Evolutionary conservation across 2,888 invertebrate genomes (phyloP).

Genomic region (Frankliniella intonsa): DNA sequence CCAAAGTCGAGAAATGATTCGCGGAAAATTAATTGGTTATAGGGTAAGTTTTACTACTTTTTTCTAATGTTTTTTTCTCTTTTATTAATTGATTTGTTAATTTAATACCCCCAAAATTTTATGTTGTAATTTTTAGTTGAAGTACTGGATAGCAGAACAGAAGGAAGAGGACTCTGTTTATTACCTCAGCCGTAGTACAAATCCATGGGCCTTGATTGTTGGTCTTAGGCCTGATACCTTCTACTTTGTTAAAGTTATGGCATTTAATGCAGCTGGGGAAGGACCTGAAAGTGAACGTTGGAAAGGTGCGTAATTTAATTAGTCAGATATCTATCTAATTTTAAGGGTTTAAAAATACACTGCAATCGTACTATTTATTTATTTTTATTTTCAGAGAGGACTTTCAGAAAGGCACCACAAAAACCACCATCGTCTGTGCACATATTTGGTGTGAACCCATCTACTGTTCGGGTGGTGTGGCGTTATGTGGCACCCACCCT

Average conservation of each 20-base stretch:
- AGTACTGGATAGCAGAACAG: conserved; percentile 79
- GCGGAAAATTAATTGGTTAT: conserved; percentile 88
- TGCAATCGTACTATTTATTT: neutral
- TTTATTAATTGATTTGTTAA: conserved; percentile 32
- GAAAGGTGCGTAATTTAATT: conserved; percentile 50
- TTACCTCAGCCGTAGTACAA: conserved; percentile 76
- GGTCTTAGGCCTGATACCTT: conserved; percentile 89
- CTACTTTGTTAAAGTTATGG: conserved; percentile 92
- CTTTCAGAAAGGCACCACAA: conserved; percentile 86
- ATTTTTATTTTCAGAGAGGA: conserved; percentile 59
- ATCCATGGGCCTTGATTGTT: conserved; percentile 84
- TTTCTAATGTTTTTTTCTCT: conserved; percentile 28
- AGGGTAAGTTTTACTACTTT: conserved; percentile 53
- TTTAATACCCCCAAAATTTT: conserved; percentile 18
- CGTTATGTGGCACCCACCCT: conserved; percentile 85
- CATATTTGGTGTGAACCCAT: conserved; percentile 76
- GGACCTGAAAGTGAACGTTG: conserved; percentile 91
- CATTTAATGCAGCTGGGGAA: conserved; percentile 92
- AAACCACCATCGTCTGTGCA: conserved; percentile 91
- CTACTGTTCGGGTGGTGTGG: conserved; percentile 85
- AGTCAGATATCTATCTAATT: conserved; percentile 30
- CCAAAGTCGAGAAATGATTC: conserved; percentile 73
- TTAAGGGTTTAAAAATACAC: neutral
- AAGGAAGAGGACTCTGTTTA: conserved; percentile 75
- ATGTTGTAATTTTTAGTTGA: conserved; percentile 52